phyloP scores from a whole-genome alignment of 2,113 vertebrate species.

The Sander lucioperca region DNA sequence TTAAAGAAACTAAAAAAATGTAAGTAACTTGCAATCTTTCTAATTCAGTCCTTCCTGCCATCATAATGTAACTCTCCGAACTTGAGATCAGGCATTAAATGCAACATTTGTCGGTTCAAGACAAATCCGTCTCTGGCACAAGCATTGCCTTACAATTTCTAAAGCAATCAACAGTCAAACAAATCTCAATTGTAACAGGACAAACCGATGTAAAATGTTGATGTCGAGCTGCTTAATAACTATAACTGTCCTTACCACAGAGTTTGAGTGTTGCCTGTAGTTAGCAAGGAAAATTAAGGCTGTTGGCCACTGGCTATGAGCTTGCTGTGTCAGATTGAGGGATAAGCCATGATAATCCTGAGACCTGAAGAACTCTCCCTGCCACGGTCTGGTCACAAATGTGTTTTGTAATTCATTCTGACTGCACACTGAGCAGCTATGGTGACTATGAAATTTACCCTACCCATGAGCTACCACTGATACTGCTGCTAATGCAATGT shows the following conservation, averaged over 20 bases:
- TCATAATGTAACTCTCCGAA: not conserved
- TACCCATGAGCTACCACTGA: conserved; percentile 22
- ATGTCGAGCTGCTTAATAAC: not conserved
- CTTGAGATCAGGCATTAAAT: not conserved
- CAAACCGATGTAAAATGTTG: not conserved
- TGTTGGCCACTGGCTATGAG: conserved; percentile 32
- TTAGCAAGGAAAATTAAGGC: conserved; percentile 22
- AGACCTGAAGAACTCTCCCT: conserved; percentile 59
- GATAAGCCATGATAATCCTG: conserved; percentile 76
- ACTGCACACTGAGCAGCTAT: conserved; percentile 4
- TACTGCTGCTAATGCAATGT: conserved; percentile 45
- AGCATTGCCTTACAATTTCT: not conserved
- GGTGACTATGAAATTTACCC: conserved; percentile 23
- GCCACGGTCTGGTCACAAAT: conserved; percentile 36
- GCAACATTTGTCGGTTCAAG: not conserved
- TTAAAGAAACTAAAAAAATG: not conserved
- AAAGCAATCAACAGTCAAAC: not conserved
- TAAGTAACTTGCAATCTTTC: not conserved
- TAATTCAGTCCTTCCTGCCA: not conserved
- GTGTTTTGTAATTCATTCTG: conserved; percentile 48
- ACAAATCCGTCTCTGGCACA: not conserved
- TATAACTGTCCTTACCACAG: not conserved
- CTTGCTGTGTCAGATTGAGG: conserved; percentile 74
- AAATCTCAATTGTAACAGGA: not conserved
- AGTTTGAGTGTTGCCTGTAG: conserved; percentile 8